These are phyloP conservation scores for Bergia puertoricense DNA, from an alignment of 92 coral and sea anemone genomes.

Conservation along the genomic window DNA sequence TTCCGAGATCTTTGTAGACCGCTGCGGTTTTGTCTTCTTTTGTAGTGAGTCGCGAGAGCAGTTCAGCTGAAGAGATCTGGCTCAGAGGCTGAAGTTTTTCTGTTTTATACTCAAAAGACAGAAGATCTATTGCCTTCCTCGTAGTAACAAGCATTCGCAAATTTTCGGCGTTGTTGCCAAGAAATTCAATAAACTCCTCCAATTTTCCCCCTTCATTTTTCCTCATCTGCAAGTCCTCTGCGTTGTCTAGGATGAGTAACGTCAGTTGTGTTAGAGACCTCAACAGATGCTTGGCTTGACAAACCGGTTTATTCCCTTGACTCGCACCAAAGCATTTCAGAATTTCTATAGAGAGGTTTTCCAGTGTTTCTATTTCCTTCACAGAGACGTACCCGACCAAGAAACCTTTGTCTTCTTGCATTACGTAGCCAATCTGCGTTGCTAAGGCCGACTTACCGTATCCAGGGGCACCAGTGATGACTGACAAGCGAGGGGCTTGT, in stretches of 20 bases:
- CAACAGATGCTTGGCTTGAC: slow-evolving; percentile 36
- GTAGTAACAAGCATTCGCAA: slow-evolving; percentile 66
- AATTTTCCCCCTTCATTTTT: slow-evolving; percentile 40
- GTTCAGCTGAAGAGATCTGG: neutral
- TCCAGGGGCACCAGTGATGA: slow-evolving; percentile 69
- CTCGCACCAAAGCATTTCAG: slow-evolving; percentile 30
- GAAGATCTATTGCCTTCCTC: slow-evolving; percentile 18
- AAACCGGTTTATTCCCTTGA: slow-evolving; percentile 47
- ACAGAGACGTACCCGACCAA: slow-evolving; percentile 49
- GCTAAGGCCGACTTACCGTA: slow-evolving; percentile 68
- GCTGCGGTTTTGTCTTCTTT: neutral
- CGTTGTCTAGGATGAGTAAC: slow-evolving; percentile 69
- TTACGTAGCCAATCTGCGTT: slow-evolving; percentile 49
- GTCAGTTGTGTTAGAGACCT: slow-evolving; percentile 33
- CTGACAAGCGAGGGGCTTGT: slow-evolving; percentile 20
- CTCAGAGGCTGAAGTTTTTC: neutral
- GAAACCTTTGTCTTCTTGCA: slow-evolving; percentile 32
- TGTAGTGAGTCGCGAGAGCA: neutral
- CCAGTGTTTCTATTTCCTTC: slow-evolving; percentile 23
- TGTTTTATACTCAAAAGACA: neutral
- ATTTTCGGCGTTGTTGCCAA: slow-evolving; percentile 49
- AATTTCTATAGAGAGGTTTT: slow-evolving; percentile 48
- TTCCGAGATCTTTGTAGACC: slow-evolving; percentile 45
- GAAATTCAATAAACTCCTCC: slow-evolving; percentile 39
- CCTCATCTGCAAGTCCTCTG: slow-evolving; percentile 66